Evolutionary conservation across 2,888 invertebrate genomes (phyloP), one percentile per base, ranked within the genome.

Genomic region (Hoplodrina blanda): DNA sequence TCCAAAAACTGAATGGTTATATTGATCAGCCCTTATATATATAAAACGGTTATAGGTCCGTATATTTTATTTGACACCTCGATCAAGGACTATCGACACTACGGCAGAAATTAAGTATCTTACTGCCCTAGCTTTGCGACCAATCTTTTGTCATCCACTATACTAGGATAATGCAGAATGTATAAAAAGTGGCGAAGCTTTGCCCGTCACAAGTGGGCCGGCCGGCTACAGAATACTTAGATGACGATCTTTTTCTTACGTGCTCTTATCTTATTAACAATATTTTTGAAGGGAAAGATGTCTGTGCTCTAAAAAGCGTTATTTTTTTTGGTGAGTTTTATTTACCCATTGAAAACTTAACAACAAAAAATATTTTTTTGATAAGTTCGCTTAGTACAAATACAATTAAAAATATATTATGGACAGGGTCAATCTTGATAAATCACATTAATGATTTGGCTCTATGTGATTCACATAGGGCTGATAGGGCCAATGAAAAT

Each of bases 401-500:
- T 67, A 73, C 57, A 55, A 52, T 49, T 54, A 11, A 59, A 46
- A 46, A 17, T 46, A 46, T 17, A 79, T 65, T 69, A 73, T 30
- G 71, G 71, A 61, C 61, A 84, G 68, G 72, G 70, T 75, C 61
- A 73, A 80, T 68, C 70, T 64, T 69, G 50, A 60, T 65, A 73
- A 59, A 65, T 73, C 61, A 78, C 37, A 37, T 37, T 37, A 60
- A 62, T 49, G 73, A 2, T 25, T 25, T 25, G 25, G 25, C 25
- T 25, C 25, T 25, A 25, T 25, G 25, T 25, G 25, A 25, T 25
- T 25, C 25, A 25, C 25, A 25, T 25, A 25, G 25, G 66, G 60
- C 56, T 44, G 76, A n/a, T n/a, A n/a, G 54, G 66, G 60, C 56
- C 49, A 77, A 77, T 56, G 60, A 78, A 71, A 76, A 61, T 65